Evolutionary conservation across 2,797 vertebrate species (phyloP).

Genomic region (Cynodonichthys magdalenae): DNA sequence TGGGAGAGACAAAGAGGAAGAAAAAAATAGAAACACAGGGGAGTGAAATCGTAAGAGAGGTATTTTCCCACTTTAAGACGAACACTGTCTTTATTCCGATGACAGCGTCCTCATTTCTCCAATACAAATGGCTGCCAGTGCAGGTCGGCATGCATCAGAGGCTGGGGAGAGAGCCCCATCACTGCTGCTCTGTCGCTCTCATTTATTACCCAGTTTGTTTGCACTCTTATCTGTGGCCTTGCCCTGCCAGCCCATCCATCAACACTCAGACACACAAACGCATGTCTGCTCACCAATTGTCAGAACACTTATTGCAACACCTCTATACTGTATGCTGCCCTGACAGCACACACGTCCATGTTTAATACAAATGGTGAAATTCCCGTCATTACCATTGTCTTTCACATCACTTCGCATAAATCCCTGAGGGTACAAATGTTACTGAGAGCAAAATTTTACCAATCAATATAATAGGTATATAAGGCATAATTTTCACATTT

Average conservation of each 20-base stretch:
- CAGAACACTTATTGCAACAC: constrained; percentile 43
- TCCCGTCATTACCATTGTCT: constrained; percentile 36
- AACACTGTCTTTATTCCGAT: constrained; percentile 81
- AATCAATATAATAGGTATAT: constrained; percentile 72
- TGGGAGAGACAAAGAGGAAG: constrained; percentile 9
- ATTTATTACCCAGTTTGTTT: constrained; percentile 97
- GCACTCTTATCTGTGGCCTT: constrained; percentile 96
- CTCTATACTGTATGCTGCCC: constrained; percentile 13
- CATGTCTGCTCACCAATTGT: constrained; percentile 78
- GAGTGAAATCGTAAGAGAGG: constrained; percentile 29
- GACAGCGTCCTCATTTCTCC: constrained; percentile 89
- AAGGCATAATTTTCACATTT: constrained; percentile 40
- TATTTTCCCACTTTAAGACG: constrained; percentile 52
- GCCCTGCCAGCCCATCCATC: constrained; percentile 93
- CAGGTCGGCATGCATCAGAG: constrained; percentile 92
- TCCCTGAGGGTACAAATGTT: constrained; percentile 32
- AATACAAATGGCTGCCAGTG: constrained; percentile 91
- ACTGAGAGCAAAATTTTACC: constrained; percentile 49
- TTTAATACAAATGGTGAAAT: constrained; percentile 35
- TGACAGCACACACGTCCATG: constrained; percentile 23
- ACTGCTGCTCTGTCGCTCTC: constrained; percentile 85
- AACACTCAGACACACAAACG: constrained; percentile 75
- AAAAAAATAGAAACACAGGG: constrained; percentile 9
- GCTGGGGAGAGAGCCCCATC: constrained; percentile 85
- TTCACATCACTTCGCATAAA: constrained; percentile 40